Conservation (phyloP, 2,888 invertebrate genomes). For the Euzetes globulus region DNA sequence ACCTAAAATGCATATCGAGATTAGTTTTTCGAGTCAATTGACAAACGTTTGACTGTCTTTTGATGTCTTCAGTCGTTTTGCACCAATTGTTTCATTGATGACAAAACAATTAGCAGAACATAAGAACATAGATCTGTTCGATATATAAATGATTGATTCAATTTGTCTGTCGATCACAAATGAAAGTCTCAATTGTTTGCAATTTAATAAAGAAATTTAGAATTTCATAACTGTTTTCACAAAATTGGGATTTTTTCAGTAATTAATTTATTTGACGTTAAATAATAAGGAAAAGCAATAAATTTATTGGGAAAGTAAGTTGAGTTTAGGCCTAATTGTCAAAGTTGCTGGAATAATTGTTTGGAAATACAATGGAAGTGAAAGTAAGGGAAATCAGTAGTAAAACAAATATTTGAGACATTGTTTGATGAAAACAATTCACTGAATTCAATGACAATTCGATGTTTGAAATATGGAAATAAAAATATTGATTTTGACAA, state of each 20-base stretch:
- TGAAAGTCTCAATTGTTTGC: no score
- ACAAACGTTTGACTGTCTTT: not conserved
- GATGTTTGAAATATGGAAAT: not conserved
- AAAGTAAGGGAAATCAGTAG: conserved; percentile 15
- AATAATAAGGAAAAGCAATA: no score
- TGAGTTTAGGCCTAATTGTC: no score
- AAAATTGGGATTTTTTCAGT: no score
- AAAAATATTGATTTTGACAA: not conserved
- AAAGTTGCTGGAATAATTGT: not conserved
- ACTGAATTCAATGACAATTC: not conserved
- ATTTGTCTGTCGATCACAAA: not conserved
- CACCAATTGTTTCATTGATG: conserved; percentile 23
- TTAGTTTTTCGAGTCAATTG: not conserved
- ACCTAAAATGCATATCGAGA: conserved; percentile 13
- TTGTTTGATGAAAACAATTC: conserved; percentile 9
- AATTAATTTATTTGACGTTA: no score
- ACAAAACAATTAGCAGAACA: conserved; percentile 15
- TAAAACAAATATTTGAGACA: conserved; percentile 6
- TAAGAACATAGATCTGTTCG: not conserved
- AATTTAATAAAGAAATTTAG: no score
- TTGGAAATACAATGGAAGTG: not conserved
- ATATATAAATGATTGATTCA: not conserved
- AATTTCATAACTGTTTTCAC: no score
- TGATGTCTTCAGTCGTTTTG: not conserved
- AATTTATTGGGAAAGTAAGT: no score